phyloP scores from a whole-genome alignment of 2,113 vertebrate species.

The Notothenia coriiceps region DNA sequence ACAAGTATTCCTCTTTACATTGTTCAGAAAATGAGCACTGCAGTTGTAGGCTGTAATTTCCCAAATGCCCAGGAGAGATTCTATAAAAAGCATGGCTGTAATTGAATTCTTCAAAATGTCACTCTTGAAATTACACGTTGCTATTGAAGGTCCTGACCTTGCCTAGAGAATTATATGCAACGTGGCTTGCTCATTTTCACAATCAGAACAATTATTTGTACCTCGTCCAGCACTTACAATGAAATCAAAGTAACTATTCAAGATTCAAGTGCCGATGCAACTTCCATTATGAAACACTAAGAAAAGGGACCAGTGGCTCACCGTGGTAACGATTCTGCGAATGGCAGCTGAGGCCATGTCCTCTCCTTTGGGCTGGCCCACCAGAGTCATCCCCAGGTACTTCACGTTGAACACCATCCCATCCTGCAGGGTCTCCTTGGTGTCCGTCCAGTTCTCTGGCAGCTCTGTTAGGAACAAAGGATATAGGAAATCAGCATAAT shows the following conservation, averaged over 20 bases:
- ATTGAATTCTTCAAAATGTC: conserved; percentile 46
- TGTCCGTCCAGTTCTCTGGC: conserved; percentile 90
- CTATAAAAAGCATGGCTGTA: conserved; percentile 50
- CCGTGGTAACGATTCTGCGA: conserved; percentile 88
- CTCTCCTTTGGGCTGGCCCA: conserved; percentile 93
- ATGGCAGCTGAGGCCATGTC: conserved; percentile 93
- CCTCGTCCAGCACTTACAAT: too few relatives aligned
- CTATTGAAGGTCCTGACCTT: not conserved
- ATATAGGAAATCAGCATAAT: not conserved
- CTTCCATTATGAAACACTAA: not conserved
- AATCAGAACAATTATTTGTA: not conserved
- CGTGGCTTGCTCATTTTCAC: not conserved
- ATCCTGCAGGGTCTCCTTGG: conserved; percentile 90
- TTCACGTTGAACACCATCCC: conserved; percentile 93
- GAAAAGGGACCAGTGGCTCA: conserved; percentile 63
- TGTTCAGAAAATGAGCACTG: not conserved
- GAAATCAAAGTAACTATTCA: not conserved
- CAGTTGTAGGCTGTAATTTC: conserved; percentile 42
- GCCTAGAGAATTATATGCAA: not conserved
- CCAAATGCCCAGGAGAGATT: conserved; percentile 27
- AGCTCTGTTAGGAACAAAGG: conserved; percentile 82
- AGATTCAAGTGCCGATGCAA: not conserved
- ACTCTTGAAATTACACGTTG: not conserved
- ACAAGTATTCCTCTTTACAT: not conserved
- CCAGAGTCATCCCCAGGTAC: conserved; percentile 92